Evolutionary conservation across 92 coral and sea anemone genomes (phyloP).

Genomic region (Zoanthus sansibaricus): DNA sequence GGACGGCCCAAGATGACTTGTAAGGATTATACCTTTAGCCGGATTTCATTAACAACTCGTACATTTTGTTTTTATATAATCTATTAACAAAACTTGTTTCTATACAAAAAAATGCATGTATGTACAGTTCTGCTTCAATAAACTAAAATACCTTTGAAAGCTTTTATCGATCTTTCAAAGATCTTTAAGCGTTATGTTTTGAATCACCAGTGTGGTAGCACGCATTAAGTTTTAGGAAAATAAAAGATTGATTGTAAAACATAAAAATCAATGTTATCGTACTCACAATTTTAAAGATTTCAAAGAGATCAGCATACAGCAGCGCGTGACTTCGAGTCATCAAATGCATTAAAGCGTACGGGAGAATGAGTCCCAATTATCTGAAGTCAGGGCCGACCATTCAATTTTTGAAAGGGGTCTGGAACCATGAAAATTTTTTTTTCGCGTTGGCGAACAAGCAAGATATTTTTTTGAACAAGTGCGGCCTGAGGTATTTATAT

Average conservation of each 20-base stretch:
- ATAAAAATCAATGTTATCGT: background rate
- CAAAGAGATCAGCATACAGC: background rate
- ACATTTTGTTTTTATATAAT: background rate
- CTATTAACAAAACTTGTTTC: background rate
- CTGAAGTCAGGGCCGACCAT: background rate
- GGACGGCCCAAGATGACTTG: background rate
- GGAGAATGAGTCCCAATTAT: conserved; percentile 24
- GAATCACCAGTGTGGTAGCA: background rate
- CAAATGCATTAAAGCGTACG: background rate
- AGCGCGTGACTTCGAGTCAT: background rate
- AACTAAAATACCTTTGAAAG: background rate
- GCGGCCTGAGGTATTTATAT: no score
- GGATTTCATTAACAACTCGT: background rate
- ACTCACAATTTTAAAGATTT: background rate
- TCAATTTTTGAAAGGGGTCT: background rate
- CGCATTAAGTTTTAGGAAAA: background rate
- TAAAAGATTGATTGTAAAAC: background rate
- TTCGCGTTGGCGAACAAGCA: no score
- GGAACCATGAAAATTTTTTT: no score
- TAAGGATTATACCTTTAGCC: background rate
- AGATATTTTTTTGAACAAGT: no score
- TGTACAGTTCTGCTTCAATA: background rate
- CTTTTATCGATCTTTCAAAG: background rate
- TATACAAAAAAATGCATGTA: background rate
- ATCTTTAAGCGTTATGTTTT: background rate